Conservation (phyloP, 2,888 invertebrate species). For the Cephus pulcher region DNA sequence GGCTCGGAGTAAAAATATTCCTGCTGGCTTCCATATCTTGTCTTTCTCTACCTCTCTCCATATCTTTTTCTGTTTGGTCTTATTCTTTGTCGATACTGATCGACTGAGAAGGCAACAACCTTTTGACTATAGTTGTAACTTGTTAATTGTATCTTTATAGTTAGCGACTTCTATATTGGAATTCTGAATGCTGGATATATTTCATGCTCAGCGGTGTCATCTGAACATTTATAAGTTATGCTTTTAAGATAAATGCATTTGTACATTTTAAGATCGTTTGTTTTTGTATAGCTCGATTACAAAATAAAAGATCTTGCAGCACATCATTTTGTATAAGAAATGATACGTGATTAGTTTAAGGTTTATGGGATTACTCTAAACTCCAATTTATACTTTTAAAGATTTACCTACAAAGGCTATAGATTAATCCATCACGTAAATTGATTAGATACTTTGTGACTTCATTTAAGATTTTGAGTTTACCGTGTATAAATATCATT, state of each 20-base stretch:
- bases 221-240: not conserved
- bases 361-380: not conserved
- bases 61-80: not conserved
- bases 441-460: not conserved
- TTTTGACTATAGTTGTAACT: not conserved
- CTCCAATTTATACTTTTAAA: not conserved
- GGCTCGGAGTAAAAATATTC: conserved; percentile 60
- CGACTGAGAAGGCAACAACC: not conserved
- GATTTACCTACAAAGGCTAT: not conserved
- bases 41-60: not conserved
- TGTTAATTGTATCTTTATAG: not conserved
- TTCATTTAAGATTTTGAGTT: not conserved
- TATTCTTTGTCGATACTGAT: not conserved
- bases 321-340: not conserved
- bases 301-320: not conserved
- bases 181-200: not conserved
- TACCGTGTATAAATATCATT: not conserved
- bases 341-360: not conserved
- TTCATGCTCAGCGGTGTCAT: not conserved
- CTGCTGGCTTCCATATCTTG: conserved; percentile 42
- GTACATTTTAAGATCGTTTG: not conserved
- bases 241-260: not conserved
- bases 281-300: not conserved
- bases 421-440: not conserved
- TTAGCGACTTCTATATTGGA: not conserved